These are phyloP conservation scores for Andrena marginata DNA, from an alignment of 2,888 invertebrate genomes.

Conservation along the genomic window DNA sequence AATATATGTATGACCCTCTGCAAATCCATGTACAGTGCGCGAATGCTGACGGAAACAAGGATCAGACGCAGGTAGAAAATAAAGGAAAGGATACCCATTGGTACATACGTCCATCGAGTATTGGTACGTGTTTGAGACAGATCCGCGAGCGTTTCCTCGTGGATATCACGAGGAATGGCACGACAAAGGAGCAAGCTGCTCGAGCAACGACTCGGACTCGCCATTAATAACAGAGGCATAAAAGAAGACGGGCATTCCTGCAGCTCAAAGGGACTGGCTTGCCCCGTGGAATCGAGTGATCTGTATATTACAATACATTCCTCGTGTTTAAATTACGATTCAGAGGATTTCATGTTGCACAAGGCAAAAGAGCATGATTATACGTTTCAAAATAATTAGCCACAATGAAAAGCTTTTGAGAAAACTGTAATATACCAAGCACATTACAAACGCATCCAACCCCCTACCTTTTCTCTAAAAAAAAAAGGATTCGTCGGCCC, in stretches of 20 bases:
- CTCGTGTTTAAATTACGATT: no score
- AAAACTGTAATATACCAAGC: no score
- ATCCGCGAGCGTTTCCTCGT: slow-evolving; percentile 43
- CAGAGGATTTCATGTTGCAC: no score
- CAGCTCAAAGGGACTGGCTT: slow-evolving; percentile 14
- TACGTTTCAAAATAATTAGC: no score
- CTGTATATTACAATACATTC: background rate
- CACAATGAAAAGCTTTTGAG: no score
- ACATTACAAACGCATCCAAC: no score
- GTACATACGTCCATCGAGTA: slow-evolving; percentile 30
- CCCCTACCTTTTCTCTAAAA: no score
- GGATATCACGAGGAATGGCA: slow-evolving; percentile 45
- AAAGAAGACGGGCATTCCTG: slow-evolving; percentile 22
- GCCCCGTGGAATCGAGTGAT: background rate
- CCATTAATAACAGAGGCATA: slow-evolving; percentile 50
- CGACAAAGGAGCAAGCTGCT: slow-evolving; percentile 47
- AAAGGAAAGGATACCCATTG: slow-evolving; percentile 41
- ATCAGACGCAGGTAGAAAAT: slow-evolving; percentile 64
- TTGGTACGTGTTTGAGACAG: slow-evolving; percentile 44
- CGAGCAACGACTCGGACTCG: slow-evolving; percentile 26
- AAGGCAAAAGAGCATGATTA: no score
- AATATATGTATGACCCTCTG: slow-evolving; percentile 17
- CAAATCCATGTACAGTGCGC: slow-evolving; percentile 21
- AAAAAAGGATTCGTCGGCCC: no score
- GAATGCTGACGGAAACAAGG: slow-evolving; percentile 64